Base-by-base conservation (phyloP, 35 echinoderm and acorn worm genomes). In the Ophiothrix spiculata region DNA sequence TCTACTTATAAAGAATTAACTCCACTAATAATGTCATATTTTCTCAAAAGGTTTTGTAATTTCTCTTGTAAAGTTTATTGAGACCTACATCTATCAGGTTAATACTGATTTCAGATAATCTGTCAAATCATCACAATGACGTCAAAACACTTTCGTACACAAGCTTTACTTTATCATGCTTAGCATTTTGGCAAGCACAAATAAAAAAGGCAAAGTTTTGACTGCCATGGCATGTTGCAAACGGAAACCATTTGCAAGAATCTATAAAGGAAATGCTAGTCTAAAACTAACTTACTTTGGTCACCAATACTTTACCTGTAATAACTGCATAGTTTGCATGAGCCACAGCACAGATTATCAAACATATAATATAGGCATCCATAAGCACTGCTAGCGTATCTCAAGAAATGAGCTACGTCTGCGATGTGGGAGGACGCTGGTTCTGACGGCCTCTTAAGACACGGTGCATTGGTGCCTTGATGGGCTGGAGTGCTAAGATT, bases 281-380 rank as follows among this genome's bases (percentile, higher is more conserved):
- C 56, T 28, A 63, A 28, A 63, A 28, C n/a, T 63, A 28, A 14
- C 14, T 15, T 63, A 28, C 14, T 63, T 28, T 63, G 14, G 56
- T 28, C 56, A 14, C 10, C 38, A 80, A 80, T n/a, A 17, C 4
- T 85, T 86, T 77, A 96, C 93, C 81, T 84, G 38, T 91, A 93
- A 19, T 36, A 19, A 35, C 75, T 38, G 81, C 89, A 94, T 0
- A 98, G 83, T 76, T 89, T 88, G 60, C 95, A 98, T 32, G 85
- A 17, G 60, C 95, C 92, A 76, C 95, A 98, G 39, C 81, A 78
- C 56, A 93, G 23, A 40, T 98, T 81, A 16, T 54, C 39, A 54
- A 81, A 82, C 31, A 94, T 41, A 41, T 78, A 93, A 39, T 84
- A 85, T 35, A 81, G 84, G 91, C 91, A 98, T 0, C 95, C 95